Evolutionary conservation across 2,797 vertebrate genomes (phyloP).

Genomic region (Alca torda): DNA sequence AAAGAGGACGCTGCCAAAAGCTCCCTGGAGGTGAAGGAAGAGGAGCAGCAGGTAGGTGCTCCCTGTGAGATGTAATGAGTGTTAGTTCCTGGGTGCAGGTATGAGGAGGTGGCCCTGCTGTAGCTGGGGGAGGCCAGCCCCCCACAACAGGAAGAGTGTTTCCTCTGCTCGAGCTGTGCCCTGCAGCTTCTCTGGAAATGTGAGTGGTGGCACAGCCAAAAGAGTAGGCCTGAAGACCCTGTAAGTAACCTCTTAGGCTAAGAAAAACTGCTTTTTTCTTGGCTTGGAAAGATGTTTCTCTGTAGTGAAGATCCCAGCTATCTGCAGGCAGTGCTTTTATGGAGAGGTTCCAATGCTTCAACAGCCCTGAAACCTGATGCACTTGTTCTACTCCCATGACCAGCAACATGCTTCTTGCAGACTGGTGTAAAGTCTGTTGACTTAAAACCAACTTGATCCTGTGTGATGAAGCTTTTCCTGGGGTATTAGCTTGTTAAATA

Average conservation of each 20-base stretch:
- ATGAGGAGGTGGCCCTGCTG: neutral
- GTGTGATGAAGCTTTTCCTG: neutral
- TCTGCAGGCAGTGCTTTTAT: neutral
- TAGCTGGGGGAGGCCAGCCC: neutral
- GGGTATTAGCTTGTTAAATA: neutral
- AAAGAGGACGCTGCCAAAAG: neutral
- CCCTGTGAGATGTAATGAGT: neutral
- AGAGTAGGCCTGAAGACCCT: fast-evolving
- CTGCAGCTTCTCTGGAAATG: neutral
- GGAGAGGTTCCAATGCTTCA: neutral
- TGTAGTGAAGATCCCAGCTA: neutral
- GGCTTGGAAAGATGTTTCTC: neutral
- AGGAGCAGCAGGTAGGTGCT: neutral
- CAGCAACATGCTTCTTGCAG: neutral
- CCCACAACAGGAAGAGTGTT: fast-evolving
- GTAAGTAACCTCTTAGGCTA: neutral
- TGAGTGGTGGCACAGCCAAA: neutral
- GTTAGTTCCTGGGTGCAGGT: neutral
- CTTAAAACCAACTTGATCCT: neutral
- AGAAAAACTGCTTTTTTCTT: neutral
- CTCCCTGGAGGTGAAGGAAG: neutral
- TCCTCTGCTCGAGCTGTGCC: neutral
- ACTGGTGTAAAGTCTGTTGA: neutral
- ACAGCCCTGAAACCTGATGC: neutral
- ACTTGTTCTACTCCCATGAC: neutral